Evolutionary conservation across 2,888 invertebrate genomes (phyloP).

Genomic region (Chloromyia formosa): DNA sequence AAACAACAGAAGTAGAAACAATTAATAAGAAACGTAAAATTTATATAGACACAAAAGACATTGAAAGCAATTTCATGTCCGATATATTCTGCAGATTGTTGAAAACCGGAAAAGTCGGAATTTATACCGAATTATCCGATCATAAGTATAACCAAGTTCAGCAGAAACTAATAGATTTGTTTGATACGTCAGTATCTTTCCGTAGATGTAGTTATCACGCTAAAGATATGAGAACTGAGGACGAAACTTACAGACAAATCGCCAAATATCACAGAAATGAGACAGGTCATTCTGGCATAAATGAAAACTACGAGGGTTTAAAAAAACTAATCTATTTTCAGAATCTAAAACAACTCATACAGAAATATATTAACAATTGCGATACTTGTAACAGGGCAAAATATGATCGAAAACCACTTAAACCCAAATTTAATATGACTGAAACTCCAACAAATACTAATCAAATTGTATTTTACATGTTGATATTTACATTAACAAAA

Average conservation of each 20-base stretch:
- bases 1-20: slow-evolving; percentile 44
- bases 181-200: slow-evolving; percentile 13
- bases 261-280: slow-evolving; percentile 30
- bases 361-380: slow-evolving; percentile 40
- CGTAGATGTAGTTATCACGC: slow-evolving; percentile 48
- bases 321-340: slow-evolving; percentile 31
- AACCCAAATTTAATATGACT: slow-evolving; percentile 32
- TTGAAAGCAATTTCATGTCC: slow-evolving; percentile 13
- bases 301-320: slow-evolving; percentile 35
- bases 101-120: slow-evolving; percentile 15
- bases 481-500: no score
- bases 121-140: slow-evolving; percentile 44
- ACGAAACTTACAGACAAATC: slow-evolving; percentile 46
- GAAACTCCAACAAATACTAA: slow-evolving; percentile 31
- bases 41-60: slow-evolving; percentile 34
- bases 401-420: slow-evolving; percentile 39
- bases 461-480: slow-evolving; percentile 13
- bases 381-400: slow-evolving; percentile 30
- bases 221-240: slow-evolving; percentile 45
- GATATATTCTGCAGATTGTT: slow-evolving; percentile 38
- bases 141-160: slow-evolving; percentile 37
- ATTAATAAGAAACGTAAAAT: slow-evolving; percentile 42
- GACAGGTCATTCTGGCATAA: slow-evolving; percentile 20
- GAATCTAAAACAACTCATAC: slow-evolving; percentile 22
- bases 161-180: slow-evolving; percentile 6